Evolutionary conservation across 2,797 vertebrate genomes (phyloP).

Genomic region (Salarias fasciatus): DNA sequence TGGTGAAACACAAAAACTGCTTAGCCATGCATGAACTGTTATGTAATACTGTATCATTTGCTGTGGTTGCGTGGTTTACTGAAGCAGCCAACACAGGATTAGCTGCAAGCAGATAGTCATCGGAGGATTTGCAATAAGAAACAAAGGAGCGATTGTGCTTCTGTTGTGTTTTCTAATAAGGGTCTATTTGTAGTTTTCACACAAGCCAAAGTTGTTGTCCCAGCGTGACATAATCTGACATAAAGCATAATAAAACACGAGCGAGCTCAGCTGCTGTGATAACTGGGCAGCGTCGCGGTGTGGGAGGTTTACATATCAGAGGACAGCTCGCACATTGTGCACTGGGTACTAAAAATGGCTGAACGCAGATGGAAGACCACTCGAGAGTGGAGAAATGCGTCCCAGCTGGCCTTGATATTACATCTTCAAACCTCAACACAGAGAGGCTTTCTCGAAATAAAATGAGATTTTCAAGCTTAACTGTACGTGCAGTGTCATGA

Average conservation of each 20-base stretch:
- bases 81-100: neutral
- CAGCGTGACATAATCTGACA: neutral
- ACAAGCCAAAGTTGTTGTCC: neutral
- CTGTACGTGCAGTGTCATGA: neutral
- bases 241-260: conserved; percentile 8
- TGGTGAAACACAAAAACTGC: conserved; percentile 5
- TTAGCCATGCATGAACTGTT: neutral
- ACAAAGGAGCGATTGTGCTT: neutral
- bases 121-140: neutral
- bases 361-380: neutral
- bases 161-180: conserved; percentile 7
- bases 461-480: neutral
- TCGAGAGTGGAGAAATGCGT: neutral
- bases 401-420: neutral
- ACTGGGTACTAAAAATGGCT: conserved; percentile 5
- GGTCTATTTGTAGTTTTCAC: conserved; percentile 15
- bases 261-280: neutral
- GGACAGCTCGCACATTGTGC: conserved; percentile 3
- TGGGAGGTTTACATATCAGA: conserved; percentile 8
- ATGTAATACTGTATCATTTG: conserved; percentile 6
- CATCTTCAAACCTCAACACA: conserved; percentile 1
- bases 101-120: conserved; percentile 2
- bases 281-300: conserved; percentile 9
- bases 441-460: neutral
- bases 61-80: conserved; percentile 13